Evolutionary conservation across 2,888 invertebrate genomes (phyloP), one percentile per base, ranked within the genome.

Genomic region (Lochmaea crataegi): DNA sequence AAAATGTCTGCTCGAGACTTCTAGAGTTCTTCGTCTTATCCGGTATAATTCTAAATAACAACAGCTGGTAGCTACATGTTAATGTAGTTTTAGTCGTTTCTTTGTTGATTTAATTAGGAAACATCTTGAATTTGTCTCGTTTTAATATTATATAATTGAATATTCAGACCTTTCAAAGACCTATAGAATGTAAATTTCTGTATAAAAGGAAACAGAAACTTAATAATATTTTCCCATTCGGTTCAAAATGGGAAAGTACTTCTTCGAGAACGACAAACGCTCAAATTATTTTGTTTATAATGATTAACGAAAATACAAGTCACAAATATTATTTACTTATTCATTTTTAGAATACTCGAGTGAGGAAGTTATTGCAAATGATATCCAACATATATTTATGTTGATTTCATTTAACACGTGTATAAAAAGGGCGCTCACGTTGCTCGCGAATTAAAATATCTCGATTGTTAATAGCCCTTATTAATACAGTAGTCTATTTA

Each of bases 1-100:
- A 81, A 82, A 80, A 82, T 76, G 82, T 83, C 83, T 83, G 83
- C 77, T 72, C 73, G 68, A 73, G 83, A 83, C 82, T 83, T 81
- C 80, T 75, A 83, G 82, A 77, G 83, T 81, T 81, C 83, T 83
- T 82, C 83, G 82, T 83, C 82, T 42, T 64, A 63, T n/a, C 16
- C 18, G 16, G 4, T 81, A 78, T 83, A 82, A 83, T 83, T 45
- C 64, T 64, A 48, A 64, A 64, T 64, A 64, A 64, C 45, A 64
- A 48, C 64, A 64, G 64, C 16, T 64, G 64, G 58, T 58, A 14
- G 58, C 32, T 58, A 58, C 58, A 58, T n/a, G 58, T 58, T 6
- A n/a, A 12, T 32, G 58, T 58, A 32, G 58, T 32, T 58, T 14
- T 32, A 58, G 32, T 58, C 26, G 32, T 58, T 58, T 53, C 58